A percentile compares a stretch with the other conserved stretches of the same genome.
Evolutionary conservation across 2,888 invertebrate genomes (phyloP).

Genomic region (Cryptocheilus praepositus): DNA sequence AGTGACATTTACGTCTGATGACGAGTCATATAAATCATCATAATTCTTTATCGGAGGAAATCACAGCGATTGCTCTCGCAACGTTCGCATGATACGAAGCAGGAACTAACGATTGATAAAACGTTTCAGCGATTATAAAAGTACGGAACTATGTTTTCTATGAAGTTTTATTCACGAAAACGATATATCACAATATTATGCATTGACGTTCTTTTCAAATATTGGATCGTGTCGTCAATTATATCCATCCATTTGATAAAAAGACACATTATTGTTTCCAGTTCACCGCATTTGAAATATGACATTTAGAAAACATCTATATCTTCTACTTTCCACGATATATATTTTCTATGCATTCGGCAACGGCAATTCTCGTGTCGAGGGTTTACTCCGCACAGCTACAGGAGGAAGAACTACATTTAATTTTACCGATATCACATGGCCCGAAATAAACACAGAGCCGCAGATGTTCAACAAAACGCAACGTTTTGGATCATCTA

Average conservation of each 20-base stretch:
- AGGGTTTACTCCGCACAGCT: not conserved
- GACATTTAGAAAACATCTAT: constrained; percentile 53
- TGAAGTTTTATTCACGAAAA: too few species aligned
- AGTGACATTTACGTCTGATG: not conserved
- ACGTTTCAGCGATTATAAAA: too few species aligned
- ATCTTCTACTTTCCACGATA: constrained; percentile 45
- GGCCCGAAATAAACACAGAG: not conserved
- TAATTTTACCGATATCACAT: not conserved
- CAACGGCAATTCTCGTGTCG: constrained; percentile 31
- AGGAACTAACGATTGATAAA: too few species aligned
- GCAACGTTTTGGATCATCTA: too few species aligned
- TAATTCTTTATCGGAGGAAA: constrained; percentile 16
- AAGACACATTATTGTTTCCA: too few species aligned
- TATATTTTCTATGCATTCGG: constrained; percentile 46
- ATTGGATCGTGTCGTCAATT: not conserved
- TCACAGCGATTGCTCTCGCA: constrained; percentile 3
- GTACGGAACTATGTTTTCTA: too few species aligned
- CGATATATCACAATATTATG: too few species aligned
- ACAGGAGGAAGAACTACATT: not conserved
- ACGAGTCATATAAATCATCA: not conserved
- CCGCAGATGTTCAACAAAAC: not conserved
- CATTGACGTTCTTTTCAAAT: too few species aligned
- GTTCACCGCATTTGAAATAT: constrained; percentile 33
- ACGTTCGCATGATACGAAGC: not conserved
- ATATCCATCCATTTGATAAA: too few species aligned